Evolutionary conservation across 2,888 invertebrate genomes (phyloP).

Genomic region (Melipona beecheii): DNA sequence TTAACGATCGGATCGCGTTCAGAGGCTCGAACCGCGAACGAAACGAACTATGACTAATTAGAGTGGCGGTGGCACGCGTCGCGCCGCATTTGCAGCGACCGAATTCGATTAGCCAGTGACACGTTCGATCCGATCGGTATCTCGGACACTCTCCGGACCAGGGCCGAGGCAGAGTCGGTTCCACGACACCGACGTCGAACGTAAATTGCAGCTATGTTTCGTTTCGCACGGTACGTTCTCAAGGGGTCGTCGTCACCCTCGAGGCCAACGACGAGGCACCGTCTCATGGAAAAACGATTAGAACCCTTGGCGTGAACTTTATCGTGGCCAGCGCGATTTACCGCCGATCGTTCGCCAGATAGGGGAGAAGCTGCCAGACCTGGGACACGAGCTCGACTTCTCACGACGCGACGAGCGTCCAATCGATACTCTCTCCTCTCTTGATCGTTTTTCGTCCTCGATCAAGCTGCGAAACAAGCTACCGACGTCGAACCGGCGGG

Average conservation of each 20-base stretch:
- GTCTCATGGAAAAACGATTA: constrained; percentile 76
- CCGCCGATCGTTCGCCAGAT: constrained; percentile 47
- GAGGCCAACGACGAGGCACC: constrained; percentile 14
- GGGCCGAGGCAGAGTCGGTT: neutral
- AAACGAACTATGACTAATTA: constrained; percentile 35
- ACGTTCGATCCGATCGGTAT: constrained; percentile 20
- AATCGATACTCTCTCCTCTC: neutral
- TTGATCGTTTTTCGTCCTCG: neutral
- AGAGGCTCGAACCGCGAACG: constrained; percentile 3
- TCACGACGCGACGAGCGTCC: constrained; percentile 7
- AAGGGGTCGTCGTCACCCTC: constrained; percentile 7
- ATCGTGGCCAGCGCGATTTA: constrained; percentile 69
- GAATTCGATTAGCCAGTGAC: constrained; percentile 47
- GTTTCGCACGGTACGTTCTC: constrained; percentile 16
- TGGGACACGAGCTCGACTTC: constrained; percentile 34
- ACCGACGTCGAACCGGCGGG: neutral
- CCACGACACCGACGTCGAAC: constrained; percentile 13
- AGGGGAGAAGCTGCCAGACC: constrained; percentile 32
- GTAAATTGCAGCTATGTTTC: constrained; percentile 41
- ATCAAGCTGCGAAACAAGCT: neutral
- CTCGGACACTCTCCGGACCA: neutral
- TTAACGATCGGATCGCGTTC: neutral
- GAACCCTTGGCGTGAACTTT: constrained; percentile 71
- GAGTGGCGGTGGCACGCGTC: constrained; percentile 38
- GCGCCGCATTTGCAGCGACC: constrained; percentile 31